Evolutionary conservation across 2,888 invertebrate species (phyloP), one percentile per base, ranked within the genome.

Genomic region (Carpatolechia fugitivella): DNA sequence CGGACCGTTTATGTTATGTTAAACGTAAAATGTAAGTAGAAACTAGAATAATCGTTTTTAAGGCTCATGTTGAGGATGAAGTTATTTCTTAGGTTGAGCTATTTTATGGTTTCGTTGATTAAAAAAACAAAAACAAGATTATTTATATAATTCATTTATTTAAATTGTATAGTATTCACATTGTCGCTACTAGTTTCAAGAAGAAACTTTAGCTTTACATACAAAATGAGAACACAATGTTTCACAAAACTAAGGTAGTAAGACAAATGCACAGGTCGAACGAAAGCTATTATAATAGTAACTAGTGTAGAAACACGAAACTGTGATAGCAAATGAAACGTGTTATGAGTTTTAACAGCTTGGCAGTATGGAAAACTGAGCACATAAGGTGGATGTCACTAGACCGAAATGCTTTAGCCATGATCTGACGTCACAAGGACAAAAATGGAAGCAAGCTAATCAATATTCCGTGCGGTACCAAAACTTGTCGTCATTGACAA

Each of bases 121-220:
- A 3, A 1, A 31, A 3, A n/a, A n/a, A 44, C 1, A 50, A 41
- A 38, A 2, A 67, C 66, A 72, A 65, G 66, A 11, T 60, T 76
- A 78, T 85, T 88, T 89, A 87, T 89, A 89, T 89, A 89, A 89
- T 89, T 89, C 87, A 89, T 90, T 90, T 90, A 90, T 90, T 90
- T 85, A 82, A 89, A 85, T 84, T 85, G 83, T 85, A 85, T 84
- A 85, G 80, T 89, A 88, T 90, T 88, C 90, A 90, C 89, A 90
- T 86, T 81, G 80, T 83, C 77, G 85, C 87, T 81, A 82, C 76
- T 76, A 74, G 82, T 87, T 83, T 75, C 88, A 81, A 75, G 72
- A 76, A 66, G 85, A 85, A 88, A 85, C 87, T 80, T 76, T 78
- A 81, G 85, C 84, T 74, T 81, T 80, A 85, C 80, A 82, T 86